Base-by-base conservation (phyloP, 1,140 invertebrate species). In the Papilio polyxenes region DNA sequence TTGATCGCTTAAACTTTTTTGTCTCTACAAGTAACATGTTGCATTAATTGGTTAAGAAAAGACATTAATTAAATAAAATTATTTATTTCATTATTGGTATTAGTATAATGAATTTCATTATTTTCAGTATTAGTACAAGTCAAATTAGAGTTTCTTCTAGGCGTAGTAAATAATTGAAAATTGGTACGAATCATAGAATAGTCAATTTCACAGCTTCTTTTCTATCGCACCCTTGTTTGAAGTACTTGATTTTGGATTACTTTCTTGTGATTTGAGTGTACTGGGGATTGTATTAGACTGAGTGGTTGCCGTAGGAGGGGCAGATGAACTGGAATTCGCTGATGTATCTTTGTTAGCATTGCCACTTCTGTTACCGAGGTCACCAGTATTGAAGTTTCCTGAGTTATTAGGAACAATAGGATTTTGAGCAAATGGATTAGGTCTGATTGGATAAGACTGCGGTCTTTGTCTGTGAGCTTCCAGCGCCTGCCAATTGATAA, bases 401-500 rank as follows among this genome's bases (percentile, higher is more conserved):
- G 74, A 48, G 17, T 44, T 56, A 53, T 72, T 81, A 31, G 62
- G 48, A 31, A 65, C 40, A 79, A 65, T 81, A 37, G 15, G 82
- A 48, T n/a, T 65, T 44, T 89, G 84, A 1, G 82, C 75, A 62
- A 94, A 94, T 4, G 79, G 76, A 53, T 87, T 93, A 0, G 91
- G 91, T 81, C 85, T 88, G 69, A 88, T 89, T 10, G 89, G 88
- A 82, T 91, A 93, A 0, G 91, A 89, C 20, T 92, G 91, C n/a
- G 92, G 91, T 7, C 90, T 90, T n/a, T 91, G 85, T 23, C 89
- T 88, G 10, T 89, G 82, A 1, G 82, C 90, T 81, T 94, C 91
- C 0, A 88, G 72, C 1, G 89, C 89, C 85, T 93, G 90, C 92
- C 92, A 94, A 59, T 94, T 95, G 81, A 95, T 87, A 82, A 95